Evolutionary conservation across 2,888 invertebrate species (phyloP).

Genomic region (Caenorhabditis virilis): DNA sequence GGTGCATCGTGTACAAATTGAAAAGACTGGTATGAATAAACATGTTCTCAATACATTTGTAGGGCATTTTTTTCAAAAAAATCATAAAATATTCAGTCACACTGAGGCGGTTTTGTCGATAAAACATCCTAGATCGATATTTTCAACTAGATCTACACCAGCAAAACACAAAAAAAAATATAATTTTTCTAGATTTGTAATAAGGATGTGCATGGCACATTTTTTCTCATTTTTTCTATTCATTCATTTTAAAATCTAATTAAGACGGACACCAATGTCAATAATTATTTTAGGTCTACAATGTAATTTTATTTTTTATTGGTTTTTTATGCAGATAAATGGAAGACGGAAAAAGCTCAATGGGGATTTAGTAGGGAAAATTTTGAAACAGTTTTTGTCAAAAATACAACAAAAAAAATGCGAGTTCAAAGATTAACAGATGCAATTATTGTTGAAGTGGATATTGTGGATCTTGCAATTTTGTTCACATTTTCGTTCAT

Average conservation of each 20-base stretch:
- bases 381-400: neutral
- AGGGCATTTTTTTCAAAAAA: no score
- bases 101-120: no score
- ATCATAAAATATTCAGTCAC: no score
- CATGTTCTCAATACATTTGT: no score
- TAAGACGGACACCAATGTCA: slow-evolving; percentile 1
- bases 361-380: neutral
- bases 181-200: no score
- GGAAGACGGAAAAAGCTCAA: no score
- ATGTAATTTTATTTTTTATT: neutral
- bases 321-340: neutral
- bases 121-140: no score
- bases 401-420: neutral
- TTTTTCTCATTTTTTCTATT: neutral
- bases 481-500: neutral
- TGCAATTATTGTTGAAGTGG: slow-evolving; percentile 1
- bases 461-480: neutral
- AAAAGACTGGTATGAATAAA: no score
- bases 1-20: no score
- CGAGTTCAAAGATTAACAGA: slow-evolving; percentile 2
- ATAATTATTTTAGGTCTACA: neutral
- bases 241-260: neutral
- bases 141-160: no score
- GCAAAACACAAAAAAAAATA: no score
- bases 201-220: no score